These are phyloP conservation scores for Myodes glareolus DNA, from an alignment of 2,113 vertebrate genomes.

Conservation along the genomic window DNA sequence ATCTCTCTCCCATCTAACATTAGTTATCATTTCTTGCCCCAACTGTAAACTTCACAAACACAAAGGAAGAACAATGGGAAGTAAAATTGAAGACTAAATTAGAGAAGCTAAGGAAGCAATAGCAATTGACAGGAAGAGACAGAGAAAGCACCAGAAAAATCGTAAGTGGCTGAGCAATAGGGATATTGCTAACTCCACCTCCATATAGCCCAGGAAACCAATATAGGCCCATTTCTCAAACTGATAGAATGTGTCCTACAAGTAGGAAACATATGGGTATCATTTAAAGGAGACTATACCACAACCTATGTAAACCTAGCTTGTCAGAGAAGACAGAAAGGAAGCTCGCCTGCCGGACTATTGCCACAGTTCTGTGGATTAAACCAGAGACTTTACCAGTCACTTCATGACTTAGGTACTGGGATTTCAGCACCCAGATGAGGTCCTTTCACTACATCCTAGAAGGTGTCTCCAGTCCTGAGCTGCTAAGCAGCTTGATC, in stretches of 20 bases:
- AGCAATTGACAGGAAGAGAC: neutral
- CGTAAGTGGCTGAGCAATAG: neutral
- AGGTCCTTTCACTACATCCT: neutral
- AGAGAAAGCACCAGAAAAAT: slow-evolving; percentile 21
- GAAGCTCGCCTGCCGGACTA: neutral
- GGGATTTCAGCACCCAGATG: neutral
- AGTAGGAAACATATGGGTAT: neutral
- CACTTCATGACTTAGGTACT: slow-evolving; percentile 19
- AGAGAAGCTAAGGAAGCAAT: neutral
- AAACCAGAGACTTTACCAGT: slow-evolving; percentile 19
- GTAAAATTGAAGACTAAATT: neutral
- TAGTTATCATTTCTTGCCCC: neutral
- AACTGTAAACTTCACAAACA: neutral
- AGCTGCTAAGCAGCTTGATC: slow-evolving; percentile 12
- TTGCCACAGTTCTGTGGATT: neutral
- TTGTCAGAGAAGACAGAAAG: slow-evolving; percentile 50
- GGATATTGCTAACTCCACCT: neutral
- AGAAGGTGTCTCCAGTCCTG: neutral
- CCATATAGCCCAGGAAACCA: neutral
- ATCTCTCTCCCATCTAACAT: neutral
- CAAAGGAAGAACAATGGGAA: neutral
- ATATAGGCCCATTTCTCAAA: neutral
- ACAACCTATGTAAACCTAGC: neutral
- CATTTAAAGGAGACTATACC: neutral
- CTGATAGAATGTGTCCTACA: neutral